Conservation (phyloP, 2,797 vertebrate genomes). For the Pelobates cultripes region DNA sequence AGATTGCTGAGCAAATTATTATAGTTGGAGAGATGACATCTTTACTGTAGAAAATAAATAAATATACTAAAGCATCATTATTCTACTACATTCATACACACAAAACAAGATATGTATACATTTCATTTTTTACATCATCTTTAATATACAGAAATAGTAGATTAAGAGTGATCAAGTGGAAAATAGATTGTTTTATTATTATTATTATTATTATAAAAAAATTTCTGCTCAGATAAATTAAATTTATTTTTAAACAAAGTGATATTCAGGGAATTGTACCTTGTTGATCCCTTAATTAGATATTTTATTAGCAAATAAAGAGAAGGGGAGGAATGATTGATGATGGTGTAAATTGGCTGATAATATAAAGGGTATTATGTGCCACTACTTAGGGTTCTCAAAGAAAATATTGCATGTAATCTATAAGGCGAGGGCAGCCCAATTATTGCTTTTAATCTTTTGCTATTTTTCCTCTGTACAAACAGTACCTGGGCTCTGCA, state of each 20-base stretch:
- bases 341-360: background rate
- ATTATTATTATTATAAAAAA: background rate
- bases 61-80: slow-evolving; percentile 52
- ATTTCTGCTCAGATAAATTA: background rate
- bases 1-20: slow-evolving; percentile 45
- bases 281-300: background rate
- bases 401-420: background rate
- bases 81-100: slow-evolving; percentile 26
- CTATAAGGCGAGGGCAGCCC: background rate
- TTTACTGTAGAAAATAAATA: slow-evolving; percentile 59
- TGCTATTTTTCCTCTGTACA: background rate
- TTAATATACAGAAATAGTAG: too few relatives aligned
- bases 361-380: background rate
- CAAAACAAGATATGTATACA: background rate
- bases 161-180: too few relatives aligned
- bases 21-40: slow-evolving; percentile 57
- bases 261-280: background rate
- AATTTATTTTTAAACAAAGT: background rate
- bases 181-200: too few relatives aligned
- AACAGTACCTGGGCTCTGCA: background rate
- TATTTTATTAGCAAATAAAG: background rate
- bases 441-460: background rate
- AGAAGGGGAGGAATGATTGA: background rate
- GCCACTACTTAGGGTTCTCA: background rate
- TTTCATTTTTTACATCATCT: background rate